Evolutionary conservation across 2,797 vertebrate species (phyloP), one percentile per base, ranked within the genome.

Genomic region (Microctenopoma lineatum): DNA sequence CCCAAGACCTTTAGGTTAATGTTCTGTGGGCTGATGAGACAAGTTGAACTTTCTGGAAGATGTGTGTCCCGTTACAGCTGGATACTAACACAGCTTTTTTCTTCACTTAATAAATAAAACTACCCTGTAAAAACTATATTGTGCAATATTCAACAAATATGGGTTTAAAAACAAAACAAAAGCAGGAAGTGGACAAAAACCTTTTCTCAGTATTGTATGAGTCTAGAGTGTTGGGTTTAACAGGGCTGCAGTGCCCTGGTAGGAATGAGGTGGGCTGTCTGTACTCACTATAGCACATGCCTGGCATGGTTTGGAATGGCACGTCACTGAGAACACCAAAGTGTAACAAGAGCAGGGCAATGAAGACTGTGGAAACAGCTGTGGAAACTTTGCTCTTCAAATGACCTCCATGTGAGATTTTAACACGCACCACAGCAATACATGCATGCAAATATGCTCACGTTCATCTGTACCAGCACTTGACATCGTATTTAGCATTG

Each of bases 331-430:
- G 62, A 39, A 26, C 62, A 53, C 72, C 68, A 44, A 32, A 25
- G 53, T 73, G 70, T 73, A 76, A 78, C n/a, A 16, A 68, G 63
- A 84, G 74, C 65, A 65, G 64, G 59, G 61, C 69, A 56, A 32
- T 5, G 56, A 69, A 15, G 29, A 26, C 25, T n/a, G n/a, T n/a
- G n/a, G n/a, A n/a, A n/a, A n/a, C 32, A 29, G 66, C 70, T 83
- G 57, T 62, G 52, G 51, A 66, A 56, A 51, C 14, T 21, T 48
- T 77, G 81, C 66, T 76, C 86, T 88, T 81, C 73, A 84, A 59
- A 79, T 74, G 79, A 84, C 84, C 87, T 84, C 78, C 18, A 26
- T 53, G 63, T 70, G 58, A 71, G 72, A 58, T 26, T 4, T 4
- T 1, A 32, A 18, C 57, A 62, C 32, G 10, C 38, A 36, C 57